Evolutionary conservation across 2,113 vertebrate species (phyloP).

Genomic region (Leptobrachium leishanense): DNA sequence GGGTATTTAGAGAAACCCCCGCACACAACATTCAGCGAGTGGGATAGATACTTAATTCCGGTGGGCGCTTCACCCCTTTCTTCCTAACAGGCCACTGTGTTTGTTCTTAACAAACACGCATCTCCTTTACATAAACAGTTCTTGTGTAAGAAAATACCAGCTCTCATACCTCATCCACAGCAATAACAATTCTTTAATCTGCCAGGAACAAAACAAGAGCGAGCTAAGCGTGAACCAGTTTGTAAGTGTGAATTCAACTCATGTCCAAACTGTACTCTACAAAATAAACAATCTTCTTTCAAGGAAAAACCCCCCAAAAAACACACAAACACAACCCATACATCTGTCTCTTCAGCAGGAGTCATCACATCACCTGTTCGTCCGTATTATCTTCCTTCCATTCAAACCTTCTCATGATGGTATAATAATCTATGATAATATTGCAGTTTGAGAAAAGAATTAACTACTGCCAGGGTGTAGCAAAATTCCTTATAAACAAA

Average conservation of each 20-base stretch:
- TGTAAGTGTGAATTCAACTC: conserved; percentile 13
- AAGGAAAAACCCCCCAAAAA: conserved; percentile 1
- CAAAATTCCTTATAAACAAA: too few species aligned
- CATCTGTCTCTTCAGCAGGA: neutral
- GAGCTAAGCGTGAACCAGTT: conserved; percentile 8
- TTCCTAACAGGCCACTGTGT: too few species aligned
- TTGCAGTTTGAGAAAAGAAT: too few species aligned
- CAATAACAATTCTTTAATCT: conserved; percentile 33
- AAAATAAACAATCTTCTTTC: conserved; percentile 26
- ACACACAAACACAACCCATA: neutral
- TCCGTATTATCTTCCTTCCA: neutral
- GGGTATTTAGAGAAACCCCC: too few species aligned
- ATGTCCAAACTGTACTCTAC: neutral
- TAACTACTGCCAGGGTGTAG: too few species aligned
- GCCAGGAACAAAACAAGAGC: conserved; percentile 13
- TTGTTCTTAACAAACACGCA: too few species aligned
- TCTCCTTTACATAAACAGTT: neutral
- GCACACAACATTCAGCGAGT: too few species aligned
- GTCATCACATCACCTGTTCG: too few species aligned
- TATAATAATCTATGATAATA: too few species aligned
- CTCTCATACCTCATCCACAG: conserved; percentile 38
- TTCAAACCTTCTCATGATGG: too few species aligned
- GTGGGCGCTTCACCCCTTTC: too few species aligned
- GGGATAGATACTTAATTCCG: too few species aligned
- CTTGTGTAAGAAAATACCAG: conserved; percentile 14